Percentiles rank a stretch among this genome's conserved stretches.
Conservation (phyloP, 2,113 vertebrate genomes). For the Pterophyllum scalare region DNA sequence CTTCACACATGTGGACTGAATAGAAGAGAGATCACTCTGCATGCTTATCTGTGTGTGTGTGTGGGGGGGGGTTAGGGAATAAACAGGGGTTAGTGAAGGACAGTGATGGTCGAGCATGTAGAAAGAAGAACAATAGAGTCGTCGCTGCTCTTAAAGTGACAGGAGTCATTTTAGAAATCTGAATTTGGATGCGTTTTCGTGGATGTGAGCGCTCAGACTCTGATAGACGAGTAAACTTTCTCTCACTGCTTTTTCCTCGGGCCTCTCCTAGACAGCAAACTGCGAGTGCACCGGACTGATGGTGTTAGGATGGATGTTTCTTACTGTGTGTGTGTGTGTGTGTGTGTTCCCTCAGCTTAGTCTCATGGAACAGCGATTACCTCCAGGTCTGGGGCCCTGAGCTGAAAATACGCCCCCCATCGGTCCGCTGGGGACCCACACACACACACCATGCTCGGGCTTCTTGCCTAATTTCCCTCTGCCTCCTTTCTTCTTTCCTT, state of each 20-base stretch:
- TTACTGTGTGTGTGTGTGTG: constrained; percentile 24
- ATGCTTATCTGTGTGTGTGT: not conserved
- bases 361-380: constrained; percentile 66
- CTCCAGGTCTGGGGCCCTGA: constrained; percentile 60
- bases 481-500: constrained; percentile 15
- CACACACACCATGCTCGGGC: constrained; percentile 28
- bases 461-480: constrained; percentile 43
- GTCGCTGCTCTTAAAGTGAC: not conserved
- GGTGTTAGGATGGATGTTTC: constrained; percentile 28
- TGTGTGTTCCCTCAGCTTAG: constrained; percentile 35
- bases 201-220: too few species aligned
- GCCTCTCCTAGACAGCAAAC: constrained; percentile 48
- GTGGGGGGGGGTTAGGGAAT: not conserved
- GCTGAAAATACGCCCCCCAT: constrained; percentile 58
- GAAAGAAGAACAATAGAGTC: not conserved
- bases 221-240: not conserved
- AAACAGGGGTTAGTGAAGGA: not conserved
- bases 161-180: not conserved
- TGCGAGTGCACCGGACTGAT: constrained; percentile 29
- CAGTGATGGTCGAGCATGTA: not conserved
- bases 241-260: constrained; percentile 4
- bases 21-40: not conserved
- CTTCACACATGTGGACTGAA: constrained; percentile 68
- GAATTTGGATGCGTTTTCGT: not conserved
- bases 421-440: constrained; percentile 47